phyloP scores from a whole-genome alignment of 2,888 invertebrate genomes.

The Heliothis peltigera region DNA sequence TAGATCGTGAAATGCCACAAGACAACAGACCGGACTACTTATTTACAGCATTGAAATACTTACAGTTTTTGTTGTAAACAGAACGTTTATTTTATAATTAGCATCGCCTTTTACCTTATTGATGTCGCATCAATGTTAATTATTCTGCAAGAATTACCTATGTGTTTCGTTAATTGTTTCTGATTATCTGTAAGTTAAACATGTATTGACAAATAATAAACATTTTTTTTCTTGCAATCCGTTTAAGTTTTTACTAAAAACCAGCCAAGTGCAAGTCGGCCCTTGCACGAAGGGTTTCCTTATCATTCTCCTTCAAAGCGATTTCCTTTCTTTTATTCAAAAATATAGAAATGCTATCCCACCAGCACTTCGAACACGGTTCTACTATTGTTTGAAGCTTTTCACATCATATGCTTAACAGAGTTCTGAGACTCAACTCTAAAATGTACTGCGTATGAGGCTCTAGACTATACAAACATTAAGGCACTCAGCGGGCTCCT shows the following conservation, averaged over 20 bases:
- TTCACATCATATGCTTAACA: background rate
- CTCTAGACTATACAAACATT: background rate
- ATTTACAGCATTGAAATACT: conserved; percentile 53
- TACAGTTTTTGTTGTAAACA: conserved; percentile 41
- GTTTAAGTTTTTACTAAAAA: no score
- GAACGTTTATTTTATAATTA: conserved; percentile 27
- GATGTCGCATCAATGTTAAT: background rate
- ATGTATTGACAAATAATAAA: no score
- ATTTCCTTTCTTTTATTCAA: no score
- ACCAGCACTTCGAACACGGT: no score
- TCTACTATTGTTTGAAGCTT: no score
- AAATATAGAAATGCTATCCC: no score
- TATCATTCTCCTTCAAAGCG: no score
- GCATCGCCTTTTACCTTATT: conserved; percentile 12
- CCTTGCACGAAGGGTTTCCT: no score
- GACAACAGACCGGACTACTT: conserved; percentile 49
- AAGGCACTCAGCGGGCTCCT: background rate
- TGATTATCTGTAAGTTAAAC: background rate
- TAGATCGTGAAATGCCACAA: conserved; percentile 79
- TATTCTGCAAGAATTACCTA: background rate
- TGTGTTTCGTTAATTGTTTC: conserved; percentile 2
- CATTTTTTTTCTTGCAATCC: no score
- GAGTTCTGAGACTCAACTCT: background rate
- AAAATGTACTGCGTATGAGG: background rate
- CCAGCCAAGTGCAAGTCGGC: no score